Percentiles rank a stretch among this genome's conserved stretches.
phyloP scores from a whole-genome alignment of 2,888 invertebrate species.

The Synanthedon vespiformis region DNA sequence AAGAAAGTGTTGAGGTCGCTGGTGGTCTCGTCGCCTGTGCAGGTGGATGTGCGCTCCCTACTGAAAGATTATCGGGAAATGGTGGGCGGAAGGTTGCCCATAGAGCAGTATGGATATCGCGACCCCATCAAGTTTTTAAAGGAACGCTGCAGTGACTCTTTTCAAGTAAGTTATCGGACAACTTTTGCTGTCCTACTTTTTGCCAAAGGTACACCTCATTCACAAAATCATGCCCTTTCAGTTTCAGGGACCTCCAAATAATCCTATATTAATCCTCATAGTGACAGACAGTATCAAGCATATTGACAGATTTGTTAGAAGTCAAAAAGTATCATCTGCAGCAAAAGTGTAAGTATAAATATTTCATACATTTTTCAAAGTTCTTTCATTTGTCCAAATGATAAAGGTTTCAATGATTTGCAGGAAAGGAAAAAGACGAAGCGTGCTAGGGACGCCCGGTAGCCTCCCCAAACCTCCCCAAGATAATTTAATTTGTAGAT shows the following conservation, averaged over 20 bases:
- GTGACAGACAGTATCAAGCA: conserved; percentile 47
- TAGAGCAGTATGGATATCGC: conserved; percentile 34
- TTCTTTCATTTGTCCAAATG: too few relatives aligned
- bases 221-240: conserved; percentile 9
- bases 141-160: conserved; percentile 44
- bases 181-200: too few relatives aligned
- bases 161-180: conserved; percentile 30
- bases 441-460: conserved; percentile 14
- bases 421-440: conserved; percentile 53
- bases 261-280: conserved; percentile 46
- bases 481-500: conserved; percentile 13
- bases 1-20: conserved; percentile 43
- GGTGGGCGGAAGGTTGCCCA: conserved; percentile 36
- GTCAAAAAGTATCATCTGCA: conserved; percentile 29
- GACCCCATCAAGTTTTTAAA: conserved; percentile 37
- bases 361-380: too few relatives aligned
- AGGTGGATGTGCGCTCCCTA: conserved; percentile 38
- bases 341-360: conserved; percentile 35
- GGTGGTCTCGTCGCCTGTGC: conserved; percentile 50
- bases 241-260: conserved; percentile 32
- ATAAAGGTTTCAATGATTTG: background rate
- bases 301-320: conserved; percentile 53
- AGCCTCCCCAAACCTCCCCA: conserved; percentile 2
- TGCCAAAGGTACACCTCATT: too few relatives aligned
- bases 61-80: conserved; percentile 43